A percentile compares a stretch with the other conserved stretches of the same genome.
phyloP scores from a whole-genome alignment of 1,140 invertebrate species.

The Varroa destructor region DNA sequence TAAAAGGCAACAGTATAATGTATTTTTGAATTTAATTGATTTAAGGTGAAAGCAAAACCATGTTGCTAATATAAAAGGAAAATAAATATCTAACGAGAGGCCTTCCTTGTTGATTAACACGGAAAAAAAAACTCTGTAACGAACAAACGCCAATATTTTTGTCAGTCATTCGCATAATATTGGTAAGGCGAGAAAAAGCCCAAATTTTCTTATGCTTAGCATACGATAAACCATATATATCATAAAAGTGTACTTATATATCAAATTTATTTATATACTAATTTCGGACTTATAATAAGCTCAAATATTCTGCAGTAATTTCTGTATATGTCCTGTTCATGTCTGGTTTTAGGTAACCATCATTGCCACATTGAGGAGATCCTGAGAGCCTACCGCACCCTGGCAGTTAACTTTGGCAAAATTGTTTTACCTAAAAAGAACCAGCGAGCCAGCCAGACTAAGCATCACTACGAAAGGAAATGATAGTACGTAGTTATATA shows the following conservation, averaged over 20 bases:
- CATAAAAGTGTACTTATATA: too few relatives aligned
- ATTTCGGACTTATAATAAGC: too few relatives aligned
- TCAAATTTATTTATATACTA: too few relatives aligned
- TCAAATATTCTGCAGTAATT: too few relatives aligned
- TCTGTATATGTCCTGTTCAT: background rate
- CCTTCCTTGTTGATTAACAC: too few relatives aligned
- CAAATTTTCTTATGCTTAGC: background rate
- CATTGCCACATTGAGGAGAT: constrained; percentile 14
- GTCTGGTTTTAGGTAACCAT: background rate
- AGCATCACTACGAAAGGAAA: constrained; percentile 3
- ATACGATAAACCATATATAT: background rate
- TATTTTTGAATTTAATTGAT: too few relatives aligned
- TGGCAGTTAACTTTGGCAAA: background rate
- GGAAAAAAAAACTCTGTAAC: too few relatives aligned
- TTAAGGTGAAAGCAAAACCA: too few relatives aligned
- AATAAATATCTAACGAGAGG: too few relatives aligned
- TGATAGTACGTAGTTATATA: background rate
- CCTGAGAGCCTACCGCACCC: constrained; percentile 2
- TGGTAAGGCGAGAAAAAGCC: background rate
- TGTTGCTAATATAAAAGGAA: too few relatives aligned
- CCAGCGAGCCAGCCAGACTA: background rate
- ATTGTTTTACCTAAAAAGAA: background rate
- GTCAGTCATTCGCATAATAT: background rate
- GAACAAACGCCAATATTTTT: background rate
- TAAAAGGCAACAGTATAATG: too few relatives aligned